Conservation (phyloP, 2,797 vertebrate genomes). For the Lutjanus campechanus region DNA sequence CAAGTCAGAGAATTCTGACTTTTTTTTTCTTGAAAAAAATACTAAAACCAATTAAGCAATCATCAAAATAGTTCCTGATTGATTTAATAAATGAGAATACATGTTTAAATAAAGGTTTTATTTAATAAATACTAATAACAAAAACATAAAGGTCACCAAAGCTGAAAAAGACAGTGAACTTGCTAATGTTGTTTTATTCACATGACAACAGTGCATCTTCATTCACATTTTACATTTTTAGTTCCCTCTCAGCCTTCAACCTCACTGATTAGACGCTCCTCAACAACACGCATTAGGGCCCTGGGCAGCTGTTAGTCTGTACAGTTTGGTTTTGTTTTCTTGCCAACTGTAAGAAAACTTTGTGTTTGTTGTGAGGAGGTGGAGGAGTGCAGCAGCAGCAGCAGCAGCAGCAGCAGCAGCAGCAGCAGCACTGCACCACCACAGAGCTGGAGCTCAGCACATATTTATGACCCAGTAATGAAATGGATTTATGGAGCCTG, state of each 20-base stretch:
- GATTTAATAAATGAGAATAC: too few species aligned
- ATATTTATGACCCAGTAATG: slow-evolving; percentile 76
- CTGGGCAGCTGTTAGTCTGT: not conserved
- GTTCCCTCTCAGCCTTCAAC: not conserved
- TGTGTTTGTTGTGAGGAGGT: slow-evolving; percentile 23
- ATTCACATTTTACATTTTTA: not conserved
- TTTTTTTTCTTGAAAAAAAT: too few species aligned
- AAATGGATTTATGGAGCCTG: slow-evolving; percentile 78
- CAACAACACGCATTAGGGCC: not conserved
- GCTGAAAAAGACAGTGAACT: not conserved
- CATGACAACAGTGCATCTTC: not conserved
- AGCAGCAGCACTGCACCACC: slow-evolving; percentile 44
- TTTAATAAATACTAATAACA: too few species aligned
- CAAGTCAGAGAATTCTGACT: too few species aligned
- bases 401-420: too few species aligned
- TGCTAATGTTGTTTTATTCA: not conserved
- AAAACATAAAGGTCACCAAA: too few species aligned
- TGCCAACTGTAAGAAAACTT: not conserved
- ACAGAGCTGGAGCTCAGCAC: slow-evolving; percentile 53
- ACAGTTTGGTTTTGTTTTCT: not conserved
- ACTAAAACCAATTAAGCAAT: too few species aligned
- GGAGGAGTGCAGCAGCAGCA: not conserved
- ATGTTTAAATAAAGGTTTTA: too few species aligned
- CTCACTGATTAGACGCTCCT: not conserved
- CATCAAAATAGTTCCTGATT: too few species aligned